Evolutionary conservation across 2,113 vertebrate genomes (phyloP).

Genomic region (Hemiprocne comata): DNA sequence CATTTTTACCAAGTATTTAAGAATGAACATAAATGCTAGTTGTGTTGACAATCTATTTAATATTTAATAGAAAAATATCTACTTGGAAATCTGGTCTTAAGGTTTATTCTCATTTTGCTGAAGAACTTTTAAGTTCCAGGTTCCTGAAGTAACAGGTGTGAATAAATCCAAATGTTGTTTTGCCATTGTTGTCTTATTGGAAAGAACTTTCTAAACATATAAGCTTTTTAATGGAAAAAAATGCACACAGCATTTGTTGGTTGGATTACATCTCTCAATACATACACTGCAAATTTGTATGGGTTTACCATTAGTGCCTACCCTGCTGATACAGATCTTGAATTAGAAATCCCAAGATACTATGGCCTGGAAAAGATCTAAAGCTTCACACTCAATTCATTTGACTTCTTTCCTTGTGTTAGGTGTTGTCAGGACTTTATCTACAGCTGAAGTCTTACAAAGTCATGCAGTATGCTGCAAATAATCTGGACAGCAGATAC

Average conservation of each 20-base stretch:
- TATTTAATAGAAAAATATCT: constrained; percentile 75
- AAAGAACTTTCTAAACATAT: constrained; percentile 64
- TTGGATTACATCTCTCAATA: constrained; percentile 48
- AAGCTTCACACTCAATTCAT: constrained; percentile 51
- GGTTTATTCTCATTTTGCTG: constrained; percentile 56
- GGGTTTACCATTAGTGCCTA: constrained; percentile 73
- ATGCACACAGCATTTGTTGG: constrained; percentile 25
- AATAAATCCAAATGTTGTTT: constrained; percentile 54
- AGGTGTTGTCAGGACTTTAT: constrained; percentile 30
- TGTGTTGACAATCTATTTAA: constrained; percentile 78
- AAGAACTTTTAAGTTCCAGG: constrained; percentile 65
- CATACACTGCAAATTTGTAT: constrained; percentile 56
- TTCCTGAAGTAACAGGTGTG: constrained; percentile 53
- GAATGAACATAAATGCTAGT: constrained; percentile 54
- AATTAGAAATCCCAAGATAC: constrained; percentile 31
- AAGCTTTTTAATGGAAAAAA: constrained; percentile 70
- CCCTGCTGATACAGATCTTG: constrained; percentile 54
- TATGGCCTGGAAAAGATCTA: neutral
- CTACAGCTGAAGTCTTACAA: constrained; percentile 24
- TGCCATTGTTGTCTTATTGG: constrained; percentile 46
- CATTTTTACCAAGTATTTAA: constrained; percentile 76
- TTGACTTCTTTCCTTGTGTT: constrained; percentile 8
- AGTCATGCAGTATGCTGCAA: constrained; percentile 36
- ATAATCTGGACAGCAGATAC: constrained; percentile 28
- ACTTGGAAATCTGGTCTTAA: constrained; percentile 51